Evolutionary conservation across 1,140 invertebrate species (phyloP).

Genomic region (Panagrolaimus sp.): DNA sequence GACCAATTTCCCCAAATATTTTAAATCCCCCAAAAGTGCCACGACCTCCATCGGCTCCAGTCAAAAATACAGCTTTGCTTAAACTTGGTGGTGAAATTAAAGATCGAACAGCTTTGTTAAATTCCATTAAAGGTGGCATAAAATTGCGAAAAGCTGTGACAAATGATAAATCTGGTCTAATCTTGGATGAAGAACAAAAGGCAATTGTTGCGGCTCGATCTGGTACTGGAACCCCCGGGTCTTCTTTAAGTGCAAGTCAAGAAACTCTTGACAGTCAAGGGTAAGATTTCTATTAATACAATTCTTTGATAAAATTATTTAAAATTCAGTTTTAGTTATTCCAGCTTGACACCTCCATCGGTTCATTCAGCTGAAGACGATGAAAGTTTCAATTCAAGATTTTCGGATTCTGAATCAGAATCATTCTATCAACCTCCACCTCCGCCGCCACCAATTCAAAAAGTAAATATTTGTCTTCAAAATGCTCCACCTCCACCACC

Average conservation of each 20-base stretch:
- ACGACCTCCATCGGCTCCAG: background rate
- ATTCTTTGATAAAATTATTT: background rate
- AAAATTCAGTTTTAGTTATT: background rate
- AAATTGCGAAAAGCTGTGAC: slow-evolving; percentile 24
- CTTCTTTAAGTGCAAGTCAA: slow-evolving; percentile 2
- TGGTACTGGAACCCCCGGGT: slow-evolving; percentile 11
- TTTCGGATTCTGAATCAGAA: slow-evolving; percentile 16
- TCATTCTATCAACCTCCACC: slow-evolving; percentile 5
- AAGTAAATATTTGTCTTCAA: background rate
- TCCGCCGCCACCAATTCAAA: background rate
- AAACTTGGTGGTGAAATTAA: slow-evolving; percentile 19
- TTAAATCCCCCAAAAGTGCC: background rate
- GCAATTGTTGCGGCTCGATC: background rate
- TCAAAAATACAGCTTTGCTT: slow-evolving; percentile 17
- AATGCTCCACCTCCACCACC: slow-evolving; percentile 22
- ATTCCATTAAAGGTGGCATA: slow-evolving; percentile 30
- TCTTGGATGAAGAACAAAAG: slow-evolving; percentile 30
- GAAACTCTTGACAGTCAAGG: slow-evolving; percentile 22
- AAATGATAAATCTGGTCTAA: slow-evolving; percentile 19
- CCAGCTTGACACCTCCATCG: slow-evolving; percentile 6
- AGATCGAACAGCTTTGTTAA: slow-evolving; percentile 25
- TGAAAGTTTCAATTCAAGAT: slow-evolving; percentile 4
- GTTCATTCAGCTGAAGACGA: background rate
- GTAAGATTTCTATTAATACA: background rate
- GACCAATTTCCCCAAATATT: background rate